A percentile compares a stretch with the other conserved stretches of the same genome.
Conservation (phyloP, 2,888 invertebrate species). For the Perizoma affinitatum region DNA sequence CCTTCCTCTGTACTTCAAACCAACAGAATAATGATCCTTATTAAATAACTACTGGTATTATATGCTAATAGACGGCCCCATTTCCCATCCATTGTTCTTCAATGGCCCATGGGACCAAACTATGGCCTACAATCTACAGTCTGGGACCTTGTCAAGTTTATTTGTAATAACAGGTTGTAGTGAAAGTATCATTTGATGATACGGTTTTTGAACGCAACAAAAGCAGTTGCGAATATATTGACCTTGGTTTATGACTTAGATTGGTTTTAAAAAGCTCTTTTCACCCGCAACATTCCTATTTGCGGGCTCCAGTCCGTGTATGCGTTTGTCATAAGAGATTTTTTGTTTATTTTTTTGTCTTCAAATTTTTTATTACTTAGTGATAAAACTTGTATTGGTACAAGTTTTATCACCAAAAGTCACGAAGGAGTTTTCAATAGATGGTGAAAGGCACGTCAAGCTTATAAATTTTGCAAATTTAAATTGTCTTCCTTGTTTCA, state of each 20-base stretch:
- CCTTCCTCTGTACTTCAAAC: constrained; percentile 3
- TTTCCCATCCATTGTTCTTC: constrained; percentile 39
- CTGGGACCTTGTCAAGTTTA: constrained; percentile 27
- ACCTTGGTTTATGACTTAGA: constrained; percentile 12
- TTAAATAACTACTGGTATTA: constrained; percentile 39
- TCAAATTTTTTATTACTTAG: no score
- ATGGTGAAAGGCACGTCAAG: no score
- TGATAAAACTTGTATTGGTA: no score
- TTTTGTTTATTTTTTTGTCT: no score
- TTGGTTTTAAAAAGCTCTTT: constrained; percentile 7
- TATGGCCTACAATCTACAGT: constrained; percentile 25
- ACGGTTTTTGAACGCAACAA: constrained; percentile 18
- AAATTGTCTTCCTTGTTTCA: no score
- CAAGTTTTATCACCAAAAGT: no score
- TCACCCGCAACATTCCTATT: no score
- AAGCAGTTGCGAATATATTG: constrained; percentile 12
- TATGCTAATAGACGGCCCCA: constrained; percentile 36
- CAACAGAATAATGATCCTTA: constrained; percentile 30
- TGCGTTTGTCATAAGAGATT: no score
- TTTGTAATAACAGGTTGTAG: constrained; percentile 31
- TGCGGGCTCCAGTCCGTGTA: no score
- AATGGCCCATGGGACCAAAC: constrained; percentile 28
- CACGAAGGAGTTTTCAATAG: no score
- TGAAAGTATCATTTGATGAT: constrained; percentile 25
- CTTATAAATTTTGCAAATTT: no score